phyloP scores from a whole-genome alignment of 2,113 vertebrate species.

The Pipra filicauda region DNA sequence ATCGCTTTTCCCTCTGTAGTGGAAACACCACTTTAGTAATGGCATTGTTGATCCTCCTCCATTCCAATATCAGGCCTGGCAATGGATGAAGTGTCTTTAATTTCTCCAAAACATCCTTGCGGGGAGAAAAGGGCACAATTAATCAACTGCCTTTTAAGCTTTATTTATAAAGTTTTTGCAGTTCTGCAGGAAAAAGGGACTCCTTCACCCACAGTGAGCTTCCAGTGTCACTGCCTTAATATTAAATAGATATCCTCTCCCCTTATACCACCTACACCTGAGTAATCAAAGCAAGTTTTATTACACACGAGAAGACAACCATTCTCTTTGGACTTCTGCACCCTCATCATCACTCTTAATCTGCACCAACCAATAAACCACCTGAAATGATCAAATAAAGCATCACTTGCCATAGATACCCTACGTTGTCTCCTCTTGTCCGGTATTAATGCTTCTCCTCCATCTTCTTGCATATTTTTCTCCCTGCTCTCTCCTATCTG shows the following conservation, averaged over 20 bases:
- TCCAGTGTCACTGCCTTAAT: background rate
- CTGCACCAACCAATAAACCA: background rate
- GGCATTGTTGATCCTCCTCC: slow-evolving; percentile 94
- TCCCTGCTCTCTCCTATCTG: background rate
- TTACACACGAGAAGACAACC: background rate
- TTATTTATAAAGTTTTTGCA: background rate
- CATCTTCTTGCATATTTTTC: background rate
- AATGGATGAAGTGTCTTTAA: slow-evolving; percentile 86
- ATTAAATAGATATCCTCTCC: background rate
- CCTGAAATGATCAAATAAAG: background rate
- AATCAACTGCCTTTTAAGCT: slow-evolving; percentile 11
- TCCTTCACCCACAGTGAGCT: background rate
- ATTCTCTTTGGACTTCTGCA: background rate
- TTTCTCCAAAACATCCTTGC: slow-evolving; percentile 91
- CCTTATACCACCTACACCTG: background rate
- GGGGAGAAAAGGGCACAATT: slow-evolving; percentile 16
- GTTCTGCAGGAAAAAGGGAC: background rate
- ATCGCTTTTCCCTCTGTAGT: slow-evolving; percentile 85
- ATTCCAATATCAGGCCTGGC: slow-evolving; percentile 92
- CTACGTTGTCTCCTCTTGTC: background rate
- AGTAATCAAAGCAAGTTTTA: background rate
- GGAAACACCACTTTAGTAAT: slow-evolving; percentile 95
- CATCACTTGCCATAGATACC: background rate
- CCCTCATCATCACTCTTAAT: background rate
- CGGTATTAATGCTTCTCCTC: background rate